Evolutionary conservation across 2,113 vertebrate genomes (phyloP).

Genomic region (Proteles cristata): DNA sequence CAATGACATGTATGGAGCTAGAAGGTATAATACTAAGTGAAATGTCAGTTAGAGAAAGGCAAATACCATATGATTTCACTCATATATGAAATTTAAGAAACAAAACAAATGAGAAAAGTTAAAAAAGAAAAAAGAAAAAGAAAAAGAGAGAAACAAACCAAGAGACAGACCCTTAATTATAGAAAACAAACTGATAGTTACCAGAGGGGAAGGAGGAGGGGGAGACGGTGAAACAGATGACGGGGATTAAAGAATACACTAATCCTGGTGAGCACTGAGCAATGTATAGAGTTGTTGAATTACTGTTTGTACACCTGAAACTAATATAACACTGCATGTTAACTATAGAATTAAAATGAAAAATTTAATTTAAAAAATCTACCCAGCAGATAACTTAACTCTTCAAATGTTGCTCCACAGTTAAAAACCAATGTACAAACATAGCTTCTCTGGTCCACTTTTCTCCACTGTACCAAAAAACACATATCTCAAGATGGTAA

Average conservation of each 20-base stretch:
- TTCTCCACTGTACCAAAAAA: not conserved
- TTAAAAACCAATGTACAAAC: slow-evolving; percentile 3
- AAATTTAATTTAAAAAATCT: not conserved
- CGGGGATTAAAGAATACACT: not conserved
- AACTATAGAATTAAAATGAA: not conserved
- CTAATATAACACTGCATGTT: not conserved
- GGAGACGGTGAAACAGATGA: not conserved
- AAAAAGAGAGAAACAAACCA: not conserved
- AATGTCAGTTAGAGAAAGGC: not conserved
- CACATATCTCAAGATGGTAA: not conserved
- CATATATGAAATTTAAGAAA: not conserved
- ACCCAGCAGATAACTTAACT: not conserved
- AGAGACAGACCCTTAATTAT: not conserved
- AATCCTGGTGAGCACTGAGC: not conserved
- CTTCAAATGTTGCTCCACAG: not conserved
- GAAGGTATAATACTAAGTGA: not conserved
- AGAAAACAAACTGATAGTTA: not conserved
- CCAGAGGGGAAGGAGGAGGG: not conserved
- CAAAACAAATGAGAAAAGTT: not conserved
- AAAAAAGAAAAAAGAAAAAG: not conserved
- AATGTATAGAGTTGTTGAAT: not conserved
- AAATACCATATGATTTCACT: not conserved
- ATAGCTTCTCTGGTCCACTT: not conserved
- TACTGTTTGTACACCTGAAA: not conserved
- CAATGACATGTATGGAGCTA: not conserved